Conservation (phyloP, 2,113 vertebrate species). For the Solea solea region DNA sequence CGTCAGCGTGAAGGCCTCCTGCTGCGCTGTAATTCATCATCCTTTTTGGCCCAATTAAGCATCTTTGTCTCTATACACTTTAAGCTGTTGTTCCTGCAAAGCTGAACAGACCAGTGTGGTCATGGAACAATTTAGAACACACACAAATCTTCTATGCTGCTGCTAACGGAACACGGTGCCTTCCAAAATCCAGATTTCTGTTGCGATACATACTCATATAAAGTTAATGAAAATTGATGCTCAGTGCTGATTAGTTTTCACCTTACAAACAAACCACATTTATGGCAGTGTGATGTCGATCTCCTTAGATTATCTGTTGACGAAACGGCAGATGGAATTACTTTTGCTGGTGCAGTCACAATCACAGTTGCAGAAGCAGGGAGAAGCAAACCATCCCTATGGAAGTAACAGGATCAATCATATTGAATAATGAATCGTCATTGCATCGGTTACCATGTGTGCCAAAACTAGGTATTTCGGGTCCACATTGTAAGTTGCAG, state of each 20-base stretch:
- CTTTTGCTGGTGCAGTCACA: background rate
- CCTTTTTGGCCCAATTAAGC: slow-evolving; percentile 45
- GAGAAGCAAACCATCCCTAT: background rate
- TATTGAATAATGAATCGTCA: background rate
- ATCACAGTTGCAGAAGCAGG: background rate
- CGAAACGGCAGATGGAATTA: background rate
- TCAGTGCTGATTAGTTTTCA: background rate
- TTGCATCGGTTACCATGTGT: background rate
- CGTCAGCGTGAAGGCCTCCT: slow-evolving; percentile 15
- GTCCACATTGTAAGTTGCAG: background rate
- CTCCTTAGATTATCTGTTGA: background rate
- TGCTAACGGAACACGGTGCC: background rate
- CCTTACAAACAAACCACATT: too few relatives aligned
- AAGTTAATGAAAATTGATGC: background rate
- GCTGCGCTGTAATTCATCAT: slow-evolving; percentile 35
- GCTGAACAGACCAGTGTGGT: slow-evolving; percentile 1
- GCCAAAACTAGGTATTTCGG: background rate
- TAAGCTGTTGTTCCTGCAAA: slow-evolving; percentile 3
- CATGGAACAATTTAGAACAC: slow-evolving; percentile 8
- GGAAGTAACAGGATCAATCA: slow-evolving; percentile 2
- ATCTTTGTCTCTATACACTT: slow-evolving; percentile 24
- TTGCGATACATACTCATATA: background rate
- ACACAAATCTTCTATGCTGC: background rate
- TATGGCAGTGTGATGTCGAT: background rate
- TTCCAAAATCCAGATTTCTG: background rate